Evolutionary conservation across 1,140 invertebrate species (phyloP).

Genomic region (Cyclargus thomasi): DNA sequence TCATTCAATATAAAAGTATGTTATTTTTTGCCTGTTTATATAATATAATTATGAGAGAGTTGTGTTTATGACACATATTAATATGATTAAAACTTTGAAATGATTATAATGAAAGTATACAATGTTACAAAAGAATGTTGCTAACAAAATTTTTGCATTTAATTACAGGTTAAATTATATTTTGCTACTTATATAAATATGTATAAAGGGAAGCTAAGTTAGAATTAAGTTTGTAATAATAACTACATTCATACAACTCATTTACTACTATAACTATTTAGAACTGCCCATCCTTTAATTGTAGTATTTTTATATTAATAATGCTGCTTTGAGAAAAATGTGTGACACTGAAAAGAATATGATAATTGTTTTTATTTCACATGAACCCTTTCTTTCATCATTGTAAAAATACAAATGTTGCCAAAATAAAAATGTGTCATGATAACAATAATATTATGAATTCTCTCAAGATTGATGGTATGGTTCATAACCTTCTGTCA

Average conservation of each 20-base stretch:
- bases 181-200: not conserved
- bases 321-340: too few relatives aligned
- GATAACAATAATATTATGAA: too few relatives aligned
- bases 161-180: not conserved
- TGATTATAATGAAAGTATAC: not conserved
- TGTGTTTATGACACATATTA: not conserved
- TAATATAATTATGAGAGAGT: not conserved
- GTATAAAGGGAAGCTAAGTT: constrained; percentile 6
- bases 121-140: not conserved
- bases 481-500: too few relatives aligned
- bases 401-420: too few relatives aligned
- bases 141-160: not conserved
- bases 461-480: too few relatives aligned
- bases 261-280: not conserved
- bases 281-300: not conserved
- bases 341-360: too few relatives aligned
- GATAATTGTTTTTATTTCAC: too few relatives aligned
- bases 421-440: too few relatives aligned
- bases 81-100: not conserved
- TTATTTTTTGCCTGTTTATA: too few relatives aligned
- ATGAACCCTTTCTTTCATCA: too few relatives aligned
- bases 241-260: not conserved
- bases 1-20: too few relatives aligned
- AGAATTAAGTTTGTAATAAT: constrained; percentile 2
- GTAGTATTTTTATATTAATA: not conserved